Evolutionary conservation across 2,888 invertebrate species (phyloP).

Genomic region (Lasioglossum figueresi): DNA sequence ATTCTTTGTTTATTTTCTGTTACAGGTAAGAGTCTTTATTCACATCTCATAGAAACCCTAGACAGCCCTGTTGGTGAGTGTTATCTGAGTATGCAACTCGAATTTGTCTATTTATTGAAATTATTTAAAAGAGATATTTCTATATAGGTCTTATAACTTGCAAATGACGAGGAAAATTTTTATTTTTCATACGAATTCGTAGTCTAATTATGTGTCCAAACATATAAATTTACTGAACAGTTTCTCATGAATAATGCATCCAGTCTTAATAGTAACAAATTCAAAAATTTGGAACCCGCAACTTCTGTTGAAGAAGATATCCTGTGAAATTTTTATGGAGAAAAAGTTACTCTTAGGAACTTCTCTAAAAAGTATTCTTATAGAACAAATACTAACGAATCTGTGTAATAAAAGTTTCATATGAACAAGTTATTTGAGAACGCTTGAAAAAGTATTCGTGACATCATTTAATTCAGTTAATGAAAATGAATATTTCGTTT

Average conservation of each 20-base stretch:
- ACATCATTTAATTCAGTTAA: not conserved
- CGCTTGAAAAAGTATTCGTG: not conserved
- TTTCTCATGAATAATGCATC: not conserved
- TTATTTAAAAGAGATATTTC: not conserved
- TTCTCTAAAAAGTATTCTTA: not conserved
- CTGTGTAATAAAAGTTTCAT: no score
- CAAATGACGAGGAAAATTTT: not conserved
- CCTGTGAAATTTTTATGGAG: not conserved
- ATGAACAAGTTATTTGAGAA: not conserved
- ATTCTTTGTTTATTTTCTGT: slow-evolving; percentile 37
- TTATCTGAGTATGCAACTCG: not conserved
- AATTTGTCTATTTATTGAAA: not conserved
- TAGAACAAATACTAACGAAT: no score
- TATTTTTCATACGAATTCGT: not conserved
- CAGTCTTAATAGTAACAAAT: not conserved
- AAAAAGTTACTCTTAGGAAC: not conserved
- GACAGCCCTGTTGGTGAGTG: slow-evolving; percentile 30
- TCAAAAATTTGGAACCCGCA: not conserved
- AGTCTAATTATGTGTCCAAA: not conserved
- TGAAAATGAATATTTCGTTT: not conserved
- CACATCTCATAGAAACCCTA: not conserved
- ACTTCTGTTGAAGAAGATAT: not conserved
- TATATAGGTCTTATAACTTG: not conserved
- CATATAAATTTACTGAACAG: not conserved
- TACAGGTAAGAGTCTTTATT: slow-evolving; percentile 61